Evolutionary conservation across 2,113 vertebrate genomes (phyloP).

Genomic region (Catharus bicknelli): DNA sequence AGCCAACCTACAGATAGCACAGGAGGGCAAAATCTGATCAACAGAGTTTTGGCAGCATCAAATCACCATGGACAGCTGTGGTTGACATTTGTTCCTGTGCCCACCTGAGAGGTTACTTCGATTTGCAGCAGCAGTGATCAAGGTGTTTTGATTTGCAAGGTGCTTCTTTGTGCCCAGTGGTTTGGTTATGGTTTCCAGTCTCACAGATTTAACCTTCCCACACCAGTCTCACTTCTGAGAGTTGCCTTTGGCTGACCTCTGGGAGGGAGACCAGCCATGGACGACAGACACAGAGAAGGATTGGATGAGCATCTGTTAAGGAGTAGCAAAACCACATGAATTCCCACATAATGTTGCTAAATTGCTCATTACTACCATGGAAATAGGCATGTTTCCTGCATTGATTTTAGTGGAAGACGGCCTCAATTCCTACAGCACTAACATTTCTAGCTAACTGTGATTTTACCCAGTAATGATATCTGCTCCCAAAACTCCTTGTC

Average conservation of each 20-base stretch:
- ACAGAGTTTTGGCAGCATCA: background rate
- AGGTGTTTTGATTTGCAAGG: background rate
- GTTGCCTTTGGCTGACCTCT: background rate
- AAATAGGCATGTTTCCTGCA: background rate
- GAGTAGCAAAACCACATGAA: background rate
- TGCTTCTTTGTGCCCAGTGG: background rate
- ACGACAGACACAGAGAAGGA: background rate
- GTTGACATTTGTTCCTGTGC: background rate
- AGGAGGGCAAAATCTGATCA: background rate
- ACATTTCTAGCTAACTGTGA: background rate
- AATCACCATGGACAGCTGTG: background rate
- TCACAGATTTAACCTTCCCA: background rate
- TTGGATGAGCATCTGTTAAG: background rate
- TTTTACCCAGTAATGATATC: background rate
- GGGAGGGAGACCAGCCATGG: background rate
- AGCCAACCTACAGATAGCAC: fast-evolving
- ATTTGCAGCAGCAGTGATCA: background rate
- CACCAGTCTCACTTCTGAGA: background rate
- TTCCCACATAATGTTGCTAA: background rate
- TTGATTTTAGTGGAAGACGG: background rate
- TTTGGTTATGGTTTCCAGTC: background rate
- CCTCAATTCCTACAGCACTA: background rate
- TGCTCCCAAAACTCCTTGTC: background rate
- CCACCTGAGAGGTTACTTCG: background rate
- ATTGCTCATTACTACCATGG: background rate